Conservation (phyloP, 2,113 vertebrate species). For the Laticauda laticaudata region DNA sequence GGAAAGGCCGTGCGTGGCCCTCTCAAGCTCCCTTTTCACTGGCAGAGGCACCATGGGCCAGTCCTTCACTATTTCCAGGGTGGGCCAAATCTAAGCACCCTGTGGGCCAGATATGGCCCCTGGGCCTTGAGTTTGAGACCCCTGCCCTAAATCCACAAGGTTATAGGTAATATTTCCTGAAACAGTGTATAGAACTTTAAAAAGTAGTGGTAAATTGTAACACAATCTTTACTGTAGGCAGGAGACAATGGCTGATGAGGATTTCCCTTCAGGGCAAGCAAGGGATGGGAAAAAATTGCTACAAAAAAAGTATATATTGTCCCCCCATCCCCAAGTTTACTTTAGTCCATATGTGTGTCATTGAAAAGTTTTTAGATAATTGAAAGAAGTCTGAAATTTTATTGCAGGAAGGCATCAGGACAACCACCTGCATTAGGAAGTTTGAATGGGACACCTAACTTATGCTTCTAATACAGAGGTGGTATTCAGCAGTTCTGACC, state of each 20-base stretch:
- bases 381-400: neutral
- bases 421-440: neutral
- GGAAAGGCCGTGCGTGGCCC: too few relatives aligned
- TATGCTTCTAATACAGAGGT: neutral
- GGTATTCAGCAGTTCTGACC: too few relatives aligned
- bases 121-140: too few relatives aligned
- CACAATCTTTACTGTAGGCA: neutral
- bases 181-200: neutral
- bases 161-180: neutral
- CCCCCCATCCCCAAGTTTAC: neutral
- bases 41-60: too few relatives aligned
- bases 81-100: too few relatives aligned
- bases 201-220: neutral
- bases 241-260: neutral
- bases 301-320: neutral
- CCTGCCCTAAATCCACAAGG: neutral
- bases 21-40: too few relatives aligned
- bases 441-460: neutral
- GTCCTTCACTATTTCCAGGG: too few relatives aligned
- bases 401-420: neutral
- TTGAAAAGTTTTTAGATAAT: neutral
- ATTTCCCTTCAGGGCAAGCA: neutral
- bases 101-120: too few relatives aligned
- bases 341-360: neutral
- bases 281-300: neutral